Percentiles rank a stretch among this genome's conserved stretches.
Conservation (phyloP, 2,113 vertebrate species). For the Dromas ardeola region DNA sequence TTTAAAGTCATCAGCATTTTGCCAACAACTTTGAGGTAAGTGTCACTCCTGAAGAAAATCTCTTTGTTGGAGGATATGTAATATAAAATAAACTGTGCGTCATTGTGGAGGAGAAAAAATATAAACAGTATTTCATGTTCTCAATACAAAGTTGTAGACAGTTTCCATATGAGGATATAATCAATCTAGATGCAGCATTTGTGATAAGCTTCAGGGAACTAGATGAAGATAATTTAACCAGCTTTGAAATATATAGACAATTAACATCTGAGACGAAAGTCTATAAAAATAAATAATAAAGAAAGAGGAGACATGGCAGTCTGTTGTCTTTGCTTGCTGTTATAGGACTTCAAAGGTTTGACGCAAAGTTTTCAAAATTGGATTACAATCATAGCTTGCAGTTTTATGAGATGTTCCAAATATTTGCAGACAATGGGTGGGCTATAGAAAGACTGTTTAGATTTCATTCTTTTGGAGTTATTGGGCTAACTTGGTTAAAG, state of each 20-base stretch:
- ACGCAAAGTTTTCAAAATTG: not conserved
- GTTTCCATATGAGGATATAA: not conserved
- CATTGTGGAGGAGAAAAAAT: not conserved
- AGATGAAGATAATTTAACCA: not conserved
- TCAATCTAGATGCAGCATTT: not conserved
- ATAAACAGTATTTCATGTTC: not conserved
- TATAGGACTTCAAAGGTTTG: not conserved
- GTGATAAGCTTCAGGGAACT: not conserved
- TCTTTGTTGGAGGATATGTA: not conserved
- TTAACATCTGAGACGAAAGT: not conserved
- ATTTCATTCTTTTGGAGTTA: not conserved
- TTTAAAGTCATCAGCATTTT: not conserved
- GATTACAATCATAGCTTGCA: not conserved
- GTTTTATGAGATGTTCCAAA: not conserved
- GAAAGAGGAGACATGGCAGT: not conserved
- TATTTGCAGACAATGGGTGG: not conserved
- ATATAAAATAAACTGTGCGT: not conserved
- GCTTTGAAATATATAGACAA: not conserved
- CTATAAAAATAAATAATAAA: not conserved
- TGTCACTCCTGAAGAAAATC: not conserved
- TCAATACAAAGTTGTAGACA: not conserved
- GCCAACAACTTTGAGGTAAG: not conserved
- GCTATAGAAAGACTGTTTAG: not conserved
- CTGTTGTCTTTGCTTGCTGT: constrained; percentile 16
- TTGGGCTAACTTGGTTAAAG: not conserved